A percentile compares a stretch with the other conserved stretches of the same genome.
These are phyloP conservation scores for Psophia crepitans DNA, from an alignment of 2,113 vertebrate species.

Conservation along the genomic window DNA sequence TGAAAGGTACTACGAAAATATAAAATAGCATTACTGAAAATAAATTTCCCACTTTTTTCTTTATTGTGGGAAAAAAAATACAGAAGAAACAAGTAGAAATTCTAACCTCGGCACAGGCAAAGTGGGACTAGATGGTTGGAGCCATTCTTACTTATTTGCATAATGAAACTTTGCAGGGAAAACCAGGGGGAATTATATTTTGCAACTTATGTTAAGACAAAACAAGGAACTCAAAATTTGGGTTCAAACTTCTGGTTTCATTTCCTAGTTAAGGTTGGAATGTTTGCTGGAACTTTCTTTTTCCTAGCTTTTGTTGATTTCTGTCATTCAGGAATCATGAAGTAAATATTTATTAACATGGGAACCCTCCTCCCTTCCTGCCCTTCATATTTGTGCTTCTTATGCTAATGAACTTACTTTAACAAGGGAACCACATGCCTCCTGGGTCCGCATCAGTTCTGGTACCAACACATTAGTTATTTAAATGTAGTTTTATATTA, in stretches of 20 bases:
- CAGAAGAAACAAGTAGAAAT: neutral
- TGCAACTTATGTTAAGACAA: neutral
- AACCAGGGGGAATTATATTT: neutral
- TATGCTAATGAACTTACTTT: constrained; percentile 55
- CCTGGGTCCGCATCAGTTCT: constrained; percentile 34
- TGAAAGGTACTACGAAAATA: neutral
- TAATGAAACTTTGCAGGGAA: neutral
- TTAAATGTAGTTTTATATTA: constrained; percentile 60
- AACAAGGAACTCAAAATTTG: neutral
- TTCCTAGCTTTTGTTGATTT: constrained; percentile 50
- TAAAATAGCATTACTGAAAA: neutral
- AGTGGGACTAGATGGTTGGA: neutral
- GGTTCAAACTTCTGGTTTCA: neutral
- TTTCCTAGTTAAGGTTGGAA: neutral
- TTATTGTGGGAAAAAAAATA: neutral
- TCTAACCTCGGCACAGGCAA: neutral
- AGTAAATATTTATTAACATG: constrained; percentile 67
- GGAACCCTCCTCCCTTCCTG: constrained; percentile 38
- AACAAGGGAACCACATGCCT: constrained; percentile 54
- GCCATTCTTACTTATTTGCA: neutral
- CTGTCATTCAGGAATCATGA: constrained; percentile 51
- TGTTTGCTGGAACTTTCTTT: constrained; percentile 6
- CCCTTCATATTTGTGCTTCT: constrained; percentile 54
- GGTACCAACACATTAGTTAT: constrained; percentile 57
- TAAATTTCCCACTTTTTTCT: neutral